Evolutionary conservation across 1,140 invertebrate species (phyloP), one percentile per base, ranked within the genome.

Genomic region (Papilio polyxenes): DNA sequence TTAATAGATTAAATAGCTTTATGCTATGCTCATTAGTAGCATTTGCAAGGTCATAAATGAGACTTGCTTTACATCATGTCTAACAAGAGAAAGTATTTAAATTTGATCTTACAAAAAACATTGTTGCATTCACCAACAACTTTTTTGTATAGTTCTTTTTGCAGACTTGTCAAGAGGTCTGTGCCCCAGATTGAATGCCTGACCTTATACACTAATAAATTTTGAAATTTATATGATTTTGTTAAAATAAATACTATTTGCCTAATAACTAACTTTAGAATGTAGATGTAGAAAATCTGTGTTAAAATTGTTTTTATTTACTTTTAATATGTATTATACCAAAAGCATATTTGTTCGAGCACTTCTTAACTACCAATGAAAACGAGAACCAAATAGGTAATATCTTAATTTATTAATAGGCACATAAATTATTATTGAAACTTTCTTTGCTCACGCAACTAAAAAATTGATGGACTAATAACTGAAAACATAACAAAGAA

Each of bases 51-150:
- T 9, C n/a, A 5, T 59, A 7, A 51, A 59, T 59, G 56, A n/a
- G 17, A n/a, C 7, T 59, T 59, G 56, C 17, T 59, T 59, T 59
- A n/a, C 9, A 17, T 59, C 56, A 59, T 59, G 56, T 59, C 56
- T 59, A 59, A 59, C 56, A 59, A 59, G 56, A 59, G 56, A 59
- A 59, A 59, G 56, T 59, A 59, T 59, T 20, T 20, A 59, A 51
- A 59, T 20, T 59, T 20, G 17, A 59, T 20, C 17, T 17, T 59
- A 59, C 8, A 17, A n/a, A 59, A 17, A 20, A 59, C 56, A 59
- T 59, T 59, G 17, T 59, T 9, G n/a, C n/a, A 59, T 20, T 59
- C 56, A 59, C 56, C 7, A 59, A n/a, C n/a, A 59, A 20, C n/a
- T 59, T 59, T 44, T 59, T 59, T 56, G 53, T n/a, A 7, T 56